Conservation (phyloP, 2,113 vertebrate genomes). For the Aix galericulata region DNA sequence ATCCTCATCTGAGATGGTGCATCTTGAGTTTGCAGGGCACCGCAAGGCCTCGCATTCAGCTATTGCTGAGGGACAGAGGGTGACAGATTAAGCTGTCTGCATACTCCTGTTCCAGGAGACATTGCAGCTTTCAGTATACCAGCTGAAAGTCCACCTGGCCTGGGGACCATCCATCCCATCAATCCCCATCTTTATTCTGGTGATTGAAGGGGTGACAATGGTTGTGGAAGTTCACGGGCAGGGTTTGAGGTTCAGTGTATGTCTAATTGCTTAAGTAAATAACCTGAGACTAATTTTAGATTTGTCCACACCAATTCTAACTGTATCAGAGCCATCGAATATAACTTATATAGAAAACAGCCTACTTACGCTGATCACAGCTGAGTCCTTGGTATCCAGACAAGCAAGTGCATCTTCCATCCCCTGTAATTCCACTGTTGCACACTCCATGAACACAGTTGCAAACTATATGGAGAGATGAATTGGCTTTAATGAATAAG, state of each 20-base stretch:
- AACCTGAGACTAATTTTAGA: neutral
- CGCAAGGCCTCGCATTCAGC: constrained; percentile 78
- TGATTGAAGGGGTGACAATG: neutral
- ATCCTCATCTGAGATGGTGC: constrained; percentile 71
- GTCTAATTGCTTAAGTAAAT: neutral
- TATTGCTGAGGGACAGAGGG: constrained; percentile 59
- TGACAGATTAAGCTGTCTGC: neutral
- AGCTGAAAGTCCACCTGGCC: neutral
- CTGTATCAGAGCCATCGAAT: neutral
- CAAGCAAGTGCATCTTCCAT: constrained; percentile 85
- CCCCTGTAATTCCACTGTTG: constrained; percentile 77
- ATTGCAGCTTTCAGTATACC: neutral
- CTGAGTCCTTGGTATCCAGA: constrained; percentile 85
- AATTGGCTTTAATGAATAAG: neutral
- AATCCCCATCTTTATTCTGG: neutral
- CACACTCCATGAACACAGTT: constrained; percentile 89
- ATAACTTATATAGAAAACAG: fast-evolving
- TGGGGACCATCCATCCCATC: too few relatives aligned
- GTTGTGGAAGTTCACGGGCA: neutral
- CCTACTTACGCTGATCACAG: constrained; percentile 86
- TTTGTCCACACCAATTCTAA: fast-evolving
- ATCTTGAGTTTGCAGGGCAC: constrained; percentile 83
- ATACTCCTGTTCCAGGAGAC: fast-evolving
- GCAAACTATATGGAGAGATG: constrained; percentile 78
- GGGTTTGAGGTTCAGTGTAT: neutral